Evolutionary conservation across 2,888 invertebrate species (phyloP).

Genomic region (Drosophila borborema): DNA sequence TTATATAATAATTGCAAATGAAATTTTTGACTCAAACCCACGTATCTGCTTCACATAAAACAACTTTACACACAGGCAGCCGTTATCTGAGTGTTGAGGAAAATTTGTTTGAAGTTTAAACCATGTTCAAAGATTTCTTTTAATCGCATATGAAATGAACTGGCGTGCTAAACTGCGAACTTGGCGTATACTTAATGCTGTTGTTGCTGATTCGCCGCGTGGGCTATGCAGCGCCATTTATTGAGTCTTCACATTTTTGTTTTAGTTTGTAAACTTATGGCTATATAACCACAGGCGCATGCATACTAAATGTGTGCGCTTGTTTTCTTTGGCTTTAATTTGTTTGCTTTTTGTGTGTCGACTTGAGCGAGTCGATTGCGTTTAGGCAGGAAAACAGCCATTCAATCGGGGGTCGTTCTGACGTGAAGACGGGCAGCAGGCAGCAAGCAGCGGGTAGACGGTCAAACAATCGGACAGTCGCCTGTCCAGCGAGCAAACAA

Average conservation of each 20-base stretch:
- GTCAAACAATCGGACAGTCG: constrained; percentile 18
- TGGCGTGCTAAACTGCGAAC: constrained; percentile 40
- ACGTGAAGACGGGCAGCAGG: background rate
- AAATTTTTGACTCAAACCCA: constrained; percentile 43
- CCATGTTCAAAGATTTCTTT: constrained; percentile 40
- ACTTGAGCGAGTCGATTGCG: constrained; percentile 25
- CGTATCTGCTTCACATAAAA: constrained; percentile 30
- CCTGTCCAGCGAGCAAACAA: constrained; percentile 35
- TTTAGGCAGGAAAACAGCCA: constrained; percentile 16
- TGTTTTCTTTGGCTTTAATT: constrained; percentile 26
- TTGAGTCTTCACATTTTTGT: constrained; percentile 29
- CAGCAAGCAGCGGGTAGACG: constrained; percentile 1
- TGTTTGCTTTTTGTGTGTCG: constrained; percentile 32
- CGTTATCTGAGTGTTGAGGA: constrained; percentile 6
- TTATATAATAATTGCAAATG: constrained; percentile 67
- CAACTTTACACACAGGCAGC: constrained; percentile 37
- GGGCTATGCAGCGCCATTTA: constrained; percentile 16
- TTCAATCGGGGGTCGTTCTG: constrained; percentile 1
- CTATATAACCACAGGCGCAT: constrained; percentile 11
- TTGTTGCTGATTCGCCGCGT: constrained; percentile 40
- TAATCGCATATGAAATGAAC: constrained; percentile 58
- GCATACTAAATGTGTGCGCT: constrained; percentile 5
- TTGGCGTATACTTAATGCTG: constrained; percentile 42
- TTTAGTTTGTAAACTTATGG: constrained; percentile 52
- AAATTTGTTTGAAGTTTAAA: constrained; percentile 53